Base-by-base conservation (phyloP, 2,888 invertebrate genomes). In the Creontiades dilutus region DNA sequence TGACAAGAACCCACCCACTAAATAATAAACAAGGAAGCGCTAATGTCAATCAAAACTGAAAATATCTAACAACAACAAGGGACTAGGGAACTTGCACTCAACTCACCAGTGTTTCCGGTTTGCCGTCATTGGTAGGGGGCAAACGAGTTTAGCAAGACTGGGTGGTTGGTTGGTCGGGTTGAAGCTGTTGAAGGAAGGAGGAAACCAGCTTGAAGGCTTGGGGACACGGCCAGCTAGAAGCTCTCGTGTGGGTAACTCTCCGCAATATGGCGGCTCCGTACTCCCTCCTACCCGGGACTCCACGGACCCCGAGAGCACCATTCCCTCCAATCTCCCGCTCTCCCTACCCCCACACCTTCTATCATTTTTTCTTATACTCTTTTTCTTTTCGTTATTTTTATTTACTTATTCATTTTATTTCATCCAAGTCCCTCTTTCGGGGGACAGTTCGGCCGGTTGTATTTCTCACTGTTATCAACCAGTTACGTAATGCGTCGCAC, bases 31-130 rank as follows among this genome's bases (percentile, higher is more conserved):
- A 84, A 84, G 52, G 57, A 68, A 86, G 61, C 86, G 61, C 46
- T 68, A 68, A 57, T 86, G 68, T 86, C 86, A 86, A 86, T 86
- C 86, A 86, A 86, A 86, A 86, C 61, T 86, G 86, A 86, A 86
- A 86, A 86, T 86, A 86, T 47, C 61, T 61, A 86, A 86, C 81
- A 81, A 76, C 78, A 78, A 78, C 78, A 78, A 78, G 82, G 48
- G 82, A 82, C 82, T 82, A 82, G 82, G 86, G 61, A 76, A 87
- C 48, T 87, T 76, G 87, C 76, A 81, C 68, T 90, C 61, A 90
- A 68, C 90, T 86, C 86, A 90, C 90, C 90, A 90, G 85, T 52
- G 90, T 90, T 90, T 90, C 90, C 90, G 90, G 90, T 90, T 87
- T 80, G 90, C 68, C 84, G 86, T 68, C 89, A 89, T 89, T 78